A percentile compares a stretch with the other conserved stretches of the same genome.
These are phyloP conservation scores for Dromococcyx pavoninus DNA, from an alignment of 2,797 vertebrate species.

Conservation along the genomic window DNA sequence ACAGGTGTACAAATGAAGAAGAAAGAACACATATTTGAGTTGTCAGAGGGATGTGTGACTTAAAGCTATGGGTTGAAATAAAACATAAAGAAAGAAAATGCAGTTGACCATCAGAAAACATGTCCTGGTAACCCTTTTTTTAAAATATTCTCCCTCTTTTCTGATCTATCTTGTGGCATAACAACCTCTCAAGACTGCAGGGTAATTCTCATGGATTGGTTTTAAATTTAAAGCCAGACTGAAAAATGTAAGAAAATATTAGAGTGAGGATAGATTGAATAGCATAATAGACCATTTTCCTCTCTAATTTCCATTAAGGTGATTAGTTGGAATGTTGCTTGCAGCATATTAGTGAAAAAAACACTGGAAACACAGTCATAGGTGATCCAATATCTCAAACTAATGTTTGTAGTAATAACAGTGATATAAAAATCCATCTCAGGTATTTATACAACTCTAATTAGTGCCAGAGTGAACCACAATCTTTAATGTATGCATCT, in stretches of 20 bases:
- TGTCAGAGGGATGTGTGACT: neutral
- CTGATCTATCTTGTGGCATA: neutral
- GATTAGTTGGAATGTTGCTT: slow-evolving; percentile 49
- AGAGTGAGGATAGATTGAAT: neutral
- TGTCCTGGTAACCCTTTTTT: neutral
- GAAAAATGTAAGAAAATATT: slow-evolving; percentile 39
- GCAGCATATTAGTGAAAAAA: slow-evolving; percentile 21
- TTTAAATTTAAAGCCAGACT: slow-evolving; percentile 24
- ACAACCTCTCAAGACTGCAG: neutral
- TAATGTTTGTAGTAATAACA: slow-evolving; percentile 32
- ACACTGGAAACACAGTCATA: neutral
- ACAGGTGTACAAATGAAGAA: neutral
- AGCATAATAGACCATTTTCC: slow-evolving; percentile 51
- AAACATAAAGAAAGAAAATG: neutral
- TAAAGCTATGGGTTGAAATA: neutral
- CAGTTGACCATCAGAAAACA: neutral
- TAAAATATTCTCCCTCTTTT: neutral
- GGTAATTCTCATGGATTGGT: neutral
- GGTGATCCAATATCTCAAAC: neutral
- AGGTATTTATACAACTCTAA: slow-evolving; percentile 6
- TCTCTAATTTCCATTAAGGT: slow-evolving; percentile 59
- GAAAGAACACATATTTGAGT: slow-evolving; percentile 29
- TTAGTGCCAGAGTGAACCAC: neutral
- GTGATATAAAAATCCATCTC: slow-evolving; percentile 20
- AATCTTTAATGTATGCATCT: neutral